These are phyloP conservation scores for Rhinichthys osculus DNA, from an alignment of 2,797 vertebrate species.

Conservation along the genomic window DNA sequence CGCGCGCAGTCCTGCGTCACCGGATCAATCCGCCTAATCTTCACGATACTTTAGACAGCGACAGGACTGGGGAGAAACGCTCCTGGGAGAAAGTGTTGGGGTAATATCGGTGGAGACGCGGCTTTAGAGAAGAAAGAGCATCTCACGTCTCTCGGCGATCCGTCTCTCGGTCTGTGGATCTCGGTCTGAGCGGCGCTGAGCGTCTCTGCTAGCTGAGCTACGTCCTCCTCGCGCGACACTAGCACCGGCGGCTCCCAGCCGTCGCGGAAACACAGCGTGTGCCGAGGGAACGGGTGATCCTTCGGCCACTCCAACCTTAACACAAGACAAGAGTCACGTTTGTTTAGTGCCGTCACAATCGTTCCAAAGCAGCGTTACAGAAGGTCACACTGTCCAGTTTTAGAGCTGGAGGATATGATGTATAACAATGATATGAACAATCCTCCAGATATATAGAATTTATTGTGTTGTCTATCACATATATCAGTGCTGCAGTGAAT, in stretches of 20 bases:
- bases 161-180: constrained; percentile 80
- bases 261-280: constrained; percentile 85
- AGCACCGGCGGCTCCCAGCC: constrained; percentile 91
- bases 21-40: no score
- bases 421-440: neutral
- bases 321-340: neutral
- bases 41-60: no score
- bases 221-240: constrained; percentile 81
- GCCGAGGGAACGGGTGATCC: constrained; percentile 89
- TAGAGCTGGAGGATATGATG: neutral
- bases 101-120: no score
- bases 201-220: constrained; percentile 80
- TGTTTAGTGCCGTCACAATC: neutral
- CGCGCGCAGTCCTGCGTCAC: no score
- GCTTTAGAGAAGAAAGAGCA: neutral
- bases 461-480: neutral
- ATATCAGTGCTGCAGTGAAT: neutral
- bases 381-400: neutral
- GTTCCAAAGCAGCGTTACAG: neutral
- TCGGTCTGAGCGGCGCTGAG: constrained; percentile 75
- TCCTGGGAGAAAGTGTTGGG: no score
- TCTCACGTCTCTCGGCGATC: constrained; percentile 78
- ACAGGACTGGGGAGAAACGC: no score
- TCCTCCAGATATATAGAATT: neutral
- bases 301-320: constrained; percentile 91